Evolutionary conservation across 2,797 vertebrate species (phyloP).

Genomic region (Dallia pectoralis): DNA sequence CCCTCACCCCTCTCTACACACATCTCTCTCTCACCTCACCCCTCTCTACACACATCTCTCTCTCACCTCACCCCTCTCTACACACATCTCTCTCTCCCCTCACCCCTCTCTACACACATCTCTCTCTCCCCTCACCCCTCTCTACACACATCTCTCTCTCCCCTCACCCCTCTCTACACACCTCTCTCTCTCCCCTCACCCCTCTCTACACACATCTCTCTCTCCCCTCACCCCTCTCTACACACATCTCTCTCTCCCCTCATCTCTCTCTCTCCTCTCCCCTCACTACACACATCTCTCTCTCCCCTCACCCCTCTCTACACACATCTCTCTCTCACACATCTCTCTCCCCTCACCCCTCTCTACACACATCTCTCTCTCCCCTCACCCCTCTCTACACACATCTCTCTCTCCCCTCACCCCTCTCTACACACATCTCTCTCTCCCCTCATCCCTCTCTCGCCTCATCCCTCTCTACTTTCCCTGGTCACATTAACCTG

Average conservation of each 20-base stretch:
- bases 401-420: neutral
- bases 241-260: neutral
- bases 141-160: too few relatives aligned
- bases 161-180: too few relatives aligned
- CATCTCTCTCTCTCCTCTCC: neutral
- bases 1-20: slow-evolving; percentile 20
- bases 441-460: slow-evolving; percentile 1
- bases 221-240: too few relatives aligned
- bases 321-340: neutral
- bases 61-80: slow-evolving; percentile 20
- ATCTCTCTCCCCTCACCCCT: neutral
- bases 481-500: too few relatives aligned
- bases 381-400: slow-evolving; percentile 20
- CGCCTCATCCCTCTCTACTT: slow-evolving; percentile 17
- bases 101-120: neutral
- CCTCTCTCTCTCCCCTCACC: too few relatives aligned
- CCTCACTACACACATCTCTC: neutral
- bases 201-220: too few relatives aligned
- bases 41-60: slow-evolving; percentile 13
- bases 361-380: slow-evolving; percentile 16
- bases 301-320: slow-evolving; percentile 21
- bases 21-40: neutral
- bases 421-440: neutral
- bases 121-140: too few relatives aligned
- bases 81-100: neutral